Percentiles rank a stretch among this genome's conserved stretches.
Conservation (phyloP, 2,888 invertebrate genomes). For the Elgonia sp. region DNA sequence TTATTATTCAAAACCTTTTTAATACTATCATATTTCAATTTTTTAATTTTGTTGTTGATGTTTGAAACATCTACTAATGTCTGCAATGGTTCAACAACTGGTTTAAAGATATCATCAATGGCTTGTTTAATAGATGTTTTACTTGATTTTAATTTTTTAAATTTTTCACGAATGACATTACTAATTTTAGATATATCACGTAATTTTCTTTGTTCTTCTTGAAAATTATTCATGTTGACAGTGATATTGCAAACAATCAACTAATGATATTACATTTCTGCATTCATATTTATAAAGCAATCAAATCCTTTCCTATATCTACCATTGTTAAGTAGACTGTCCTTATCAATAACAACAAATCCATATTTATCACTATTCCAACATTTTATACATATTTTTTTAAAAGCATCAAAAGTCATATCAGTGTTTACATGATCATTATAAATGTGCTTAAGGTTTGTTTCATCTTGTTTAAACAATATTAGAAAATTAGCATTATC, state of each 20-base stretch:
- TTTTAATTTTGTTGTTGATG: too few relatives aligned
- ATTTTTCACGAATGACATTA: slow-evolving; percentile 66
- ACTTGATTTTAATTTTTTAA: slow-evolving; percentile 24
- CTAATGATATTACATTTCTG: too few relatives aligned
- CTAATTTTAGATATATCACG: slow-evolving; percentile 43
- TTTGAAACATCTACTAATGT: slow-evolving; percentile 29
- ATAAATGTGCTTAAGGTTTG: too few relatives aligned
- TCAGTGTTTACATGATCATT: too few relatives aligned
- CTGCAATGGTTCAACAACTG: too few relatives aligned
- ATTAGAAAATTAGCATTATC: not conserved
- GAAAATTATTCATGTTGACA: slow-evolving; percentile 42
- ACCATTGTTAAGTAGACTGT: slow-evolving; percentile 61
- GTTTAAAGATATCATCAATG: slow-evolving; percentile 6
- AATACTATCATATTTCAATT: too few relatives aligned
- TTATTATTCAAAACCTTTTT: too few relatives aligned
- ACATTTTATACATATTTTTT: not conserved
- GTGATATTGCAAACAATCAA: too few relatives aligned
- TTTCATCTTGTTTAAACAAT: not conserved
- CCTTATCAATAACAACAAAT: slow-evolving; percentile 4
- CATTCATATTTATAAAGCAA: too few relatives aligned
- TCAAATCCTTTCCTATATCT: slow-evolving; percentile 74
- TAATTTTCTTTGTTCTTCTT: slow-evolving; percentile 25
- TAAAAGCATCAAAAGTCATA: not conserved
- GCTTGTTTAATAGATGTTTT: not conserved
- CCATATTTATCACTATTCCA: not conserved